Conservation (phyloP, 2,113 vertebrate genomes). For the Myotis davidii region DNA sequence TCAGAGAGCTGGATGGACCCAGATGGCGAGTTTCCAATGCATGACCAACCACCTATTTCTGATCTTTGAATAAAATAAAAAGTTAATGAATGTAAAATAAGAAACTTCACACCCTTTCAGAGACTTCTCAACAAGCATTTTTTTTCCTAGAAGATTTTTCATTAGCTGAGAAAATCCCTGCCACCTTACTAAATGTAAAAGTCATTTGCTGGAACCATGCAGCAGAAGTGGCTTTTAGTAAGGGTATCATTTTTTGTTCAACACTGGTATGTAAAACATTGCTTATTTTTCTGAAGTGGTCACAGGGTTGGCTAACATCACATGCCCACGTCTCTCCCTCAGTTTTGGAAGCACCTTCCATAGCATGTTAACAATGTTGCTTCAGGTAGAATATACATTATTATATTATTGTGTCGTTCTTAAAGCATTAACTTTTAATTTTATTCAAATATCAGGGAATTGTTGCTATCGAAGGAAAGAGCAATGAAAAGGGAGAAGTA, state of each 20-base stretch:
- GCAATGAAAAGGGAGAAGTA: neutral
- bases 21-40: slow-evolving; percentile 34
- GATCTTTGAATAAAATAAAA: slow-evolving; percentile 66
- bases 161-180: neutral
- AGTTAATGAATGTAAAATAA: slow-evolving; percentile 41
- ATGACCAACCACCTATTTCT: slow-evolving; percentile 52
- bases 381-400: neutral
- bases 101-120: slow-evolving; percentile 42
- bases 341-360: neutral
- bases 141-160: slow-evolving; percentile 3
- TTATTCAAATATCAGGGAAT: neutral
- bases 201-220: neutral
- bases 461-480: neutral
- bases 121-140: slow-evolving; percentile 36
- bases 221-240: neutral
- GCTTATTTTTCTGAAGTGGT: neutral
- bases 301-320: neutral
- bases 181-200: neutral
- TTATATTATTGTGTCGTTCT: neutral
- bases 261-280: neutral
- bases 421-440: neutral
- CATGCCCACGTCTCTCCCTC: neutral
- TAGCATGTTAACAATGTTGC: neutral
- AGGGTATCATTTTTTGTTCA: neutral
- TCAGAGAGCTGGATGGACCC: neutral